Percentiles rank a stretch among this genome's conserved stretches.
These are phyloP conservation scores for Psilopogon haemacephalus DNA, from an alignment of 2,113 vertebrate species.

Conservation along the genomic window DNA sequence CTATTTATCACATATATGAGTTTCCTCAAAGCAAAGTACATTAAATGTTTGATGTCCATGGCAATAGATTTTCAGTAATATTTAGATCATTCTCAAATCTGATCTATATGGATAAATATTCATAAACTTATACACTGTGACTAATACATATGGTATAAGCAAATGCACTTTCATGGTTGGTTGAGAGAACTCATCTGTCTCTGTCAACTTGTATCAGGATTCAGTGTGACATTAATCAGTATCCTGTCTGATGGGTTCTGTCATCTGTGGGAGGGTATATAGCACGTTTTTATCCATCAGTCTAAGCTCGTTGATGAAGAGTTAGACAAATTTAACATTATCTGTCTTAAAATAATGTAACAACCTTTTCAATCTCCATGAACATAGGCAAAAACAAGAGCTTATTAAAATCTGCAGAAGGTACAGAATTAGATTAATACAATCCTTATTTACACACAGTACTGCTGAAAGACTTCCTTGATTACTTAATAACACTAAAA, in stretches of 20 bases:
- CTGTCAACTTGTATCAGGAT: constrained; percentile 20
- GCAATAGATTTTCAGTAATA: background rate
- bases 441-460: background rate
- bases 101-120: constrained; percentile 55
- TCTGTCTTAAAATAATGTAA: background rate
- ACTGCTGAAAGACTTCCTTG: background rate
- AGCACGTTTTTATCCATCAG: background rate
- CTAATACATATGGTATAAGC: background rate
- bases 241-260: background rate
- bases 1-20: background rate
- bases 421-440: background rate
- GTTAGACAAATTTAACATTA: background rate
- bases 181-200: constrained; percentile 13
- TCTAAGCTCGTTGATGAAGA: background rate
- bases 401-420: constrained; percentile 1
- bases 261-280: background rate
- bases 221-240: background rate
- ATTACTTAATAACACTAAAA: constrained; percentile 18
- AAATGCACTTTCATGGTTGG: background rate
- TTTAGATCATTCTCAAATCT: background rate
- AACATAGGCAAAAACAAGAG: background rate
- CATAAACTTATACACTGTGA: constrained; percentile 30
- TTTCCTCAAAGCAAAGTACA: background rate
- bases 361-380: background rate
- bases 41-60: background rate